A percentile compares a stretch with the other conserved stretches of the same genome.
Conservation (phyloP, 2,113 vertebrate species). For the Sorex fumeus region DNA sequence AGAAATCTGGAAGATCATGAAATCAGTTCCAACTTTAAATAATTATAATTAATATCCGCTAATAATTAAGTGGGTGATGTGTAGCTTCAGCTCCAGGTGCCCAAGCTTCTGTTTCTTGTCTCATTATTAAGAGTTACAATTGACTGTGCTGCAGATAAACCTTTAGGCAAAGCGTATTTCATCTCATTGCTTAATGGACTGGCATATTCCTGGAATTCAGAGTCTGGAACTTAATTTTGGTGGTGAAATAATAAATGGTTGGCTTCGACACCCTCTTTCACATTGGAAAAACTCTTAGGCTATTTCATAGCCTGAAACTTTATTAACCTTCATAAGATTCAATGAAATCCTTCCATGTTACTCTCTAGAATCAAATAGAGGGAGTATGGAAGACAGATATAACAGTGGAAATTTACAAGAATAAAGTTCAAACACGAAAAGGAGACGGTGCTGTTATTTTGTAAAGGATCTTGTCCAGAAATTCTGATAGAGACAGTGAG, state of each 20-base stretch:
- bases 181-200: slow-evolving; percentile 74
- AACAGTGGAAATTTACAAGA: background rate
- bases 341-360: slow-evolving; percentile 45
- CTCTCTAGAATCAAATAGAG: slow-evolving; percentile 19
- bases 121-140: slow-evolving; percentile 79
- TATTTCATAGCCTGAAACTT: slow-evolving; percentile 48
- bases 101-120: slow-evolving; percentile 53
- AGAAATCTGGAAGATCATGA: slow-evolving; percentile 72
- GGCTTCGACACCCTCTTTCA: slow-evolving; percentile 51
- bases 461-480: slow-evolving; percentile 23
- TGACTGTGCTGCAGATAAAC: slow-evolving; percentile 58
- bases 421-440: background rate
- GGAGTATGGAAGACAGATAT: background rate
- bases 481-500: background rate
- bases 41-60: slow-evolving; percentile 76
- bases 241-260: slow-evolving; percentile 62
- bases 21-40: slow-evolving; percentile 64
- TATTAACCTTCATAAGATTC: slow-evolving; percentile 31
- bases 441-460: background rate
- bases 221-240: slow-evolving; percentile 56
- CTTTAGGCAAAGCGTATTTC: slow-evolving; percentile 73
- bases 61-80: slow-evolving; percentile 69
- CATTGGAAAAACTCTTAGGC: background rate
- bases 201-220: slow-evolving; percentile 74
- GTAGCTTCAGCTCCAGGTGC: slow-evolving; percentile 54